Evolutionary conservation across 1,140 invertebrate genomes (phyloP).

Genomic region (Drosophila navojoa): DNA sequence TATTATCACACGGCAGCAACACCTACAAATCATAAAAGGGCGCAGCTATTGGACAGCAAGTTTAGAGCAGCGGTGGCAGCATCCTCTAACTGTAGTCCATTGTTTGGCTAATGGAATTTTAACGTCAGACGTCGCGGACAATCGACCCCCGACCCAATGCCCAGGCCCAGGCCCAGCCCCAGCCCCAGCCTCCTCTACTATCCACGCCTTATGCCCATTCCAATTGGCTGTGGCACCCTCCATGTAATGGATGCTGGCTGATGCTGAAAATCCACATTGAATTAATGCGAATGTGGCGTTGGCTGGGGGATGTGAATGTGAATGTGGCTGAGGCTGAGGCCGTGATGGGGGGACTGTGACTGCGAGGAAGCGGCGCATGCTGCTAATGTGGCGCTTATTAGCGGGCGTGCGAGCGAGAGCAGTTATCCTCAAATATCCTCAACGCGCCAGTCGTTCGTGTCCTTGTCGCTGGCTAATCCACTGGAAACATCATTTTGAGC

Average conservation of each 20-base stretch:
- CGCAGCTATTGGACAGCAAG: background rate
- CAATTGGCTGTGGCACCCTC: background rate
- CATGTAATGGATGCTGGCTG: slow-evolving; percentile 10
- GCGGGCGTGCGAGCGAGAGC: slow-evolving; percentile 34
- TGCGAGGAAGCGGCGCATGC: slow-evolving; percentile 45
- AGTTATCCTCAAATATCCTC: slow-evolving; percentile 15
- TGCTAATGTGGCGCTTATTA: slow-evolving; percentile 75
- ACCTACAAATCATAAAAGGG: slow-evolving; percentile 58
- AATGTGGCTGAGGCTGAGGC: slow-evolving; percentile 16
- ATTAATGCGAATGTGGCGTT: slow-evolving; percentile 53
- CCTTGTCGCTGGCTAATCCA: slow-evolving; percentile 62
- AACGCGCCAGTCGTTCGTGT: slow-evolving; percentile 9
- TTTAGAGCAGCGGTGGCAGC: background rate
- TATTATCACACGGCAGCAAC: slow-evolving; percentile 39
- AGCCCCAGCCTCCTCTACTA: no score
- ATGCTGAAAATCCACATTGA: slow-evolving; percentile 32
- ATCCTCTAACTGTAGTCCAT: slow-evolving; percentile 6
- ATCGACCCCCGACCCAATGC: background rate
- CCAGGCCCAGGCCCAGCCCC: background rate
- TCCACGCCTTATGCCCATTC: background rate
- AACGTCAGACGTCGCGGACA: slow-evolving; percentile 51
- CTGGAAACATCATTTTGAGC: slow-evolving; percentile 83
- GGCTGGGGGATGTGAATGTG: slow-evolving; percentile 32
- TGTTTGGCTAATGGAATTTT: slow-evolving; percentile 75
- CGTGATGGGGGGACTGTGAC: slow-evolving; percentile 5